These are phyloP conservation scores for Dasysyrphus tricinctus DNA, from an alignment of 2,888 invertebrate species.

Conservation along the genomic window DNA sequence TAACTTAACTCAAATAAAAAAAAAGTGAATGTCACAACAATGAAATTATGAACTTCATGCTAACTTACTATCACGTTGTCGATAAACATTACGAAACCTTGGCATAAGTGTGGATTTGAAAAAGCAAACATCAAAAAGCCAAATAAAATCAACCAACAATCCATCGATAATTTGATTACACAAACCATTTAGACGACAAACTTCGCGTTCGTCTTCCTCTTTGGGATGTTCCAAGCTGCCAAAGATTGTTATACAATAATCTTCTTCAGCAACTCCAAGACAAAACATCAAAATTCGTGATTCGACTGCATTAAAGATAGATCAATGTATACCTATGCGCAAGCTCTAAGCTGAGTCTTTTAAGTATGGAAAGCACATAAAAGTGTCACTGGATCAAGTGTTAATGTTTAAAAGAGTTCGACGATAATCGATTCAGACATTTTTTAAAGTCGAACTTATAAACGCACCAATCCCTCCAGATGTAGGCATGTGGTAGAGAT, in stretches of 20 bases:
- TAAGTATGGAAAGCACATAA: slow-evolving; percentile 70
- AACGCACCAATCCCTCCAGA: slow-evolving; percentile 8
- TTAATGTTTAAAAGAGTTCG: slow-evolving; percentile 54
- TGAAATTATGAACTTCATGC: slow-evolving; percentile 61
- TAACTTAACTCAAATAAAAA: background rate
- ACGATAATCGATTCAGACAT: slow-evolving; percentile 47
- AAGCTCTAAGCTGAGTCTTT: background rate
- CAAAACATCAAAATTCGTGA: slow-evolving; percentile 52
- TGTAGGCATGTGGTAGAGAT: slow-evolving; percentile 7
- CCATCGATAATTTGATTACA: slow-evolving; percentile 34
- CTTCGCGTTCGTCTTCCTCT: slow-evolving; percentile 44
- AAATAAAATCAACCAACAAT: slow-evolving; percentile 21
- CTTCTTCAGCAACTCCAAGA: slow-evolving; percentile 5
- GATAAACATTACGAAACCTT: slow-evolving; percentile 53
- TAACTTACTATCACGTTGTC: slow-evolving; percentile 22
- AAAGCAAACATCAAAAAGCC: slow-evolving; percentile 53
- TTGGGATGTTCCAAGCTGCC: slow-evolving; percentile 42
- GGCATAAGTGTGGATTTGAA: slow-evolving; percentile 34
- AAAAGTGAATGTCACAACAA: slow-evolving; percentile 55
- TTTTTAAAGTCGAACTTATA: slow-evolving; percentile 14
- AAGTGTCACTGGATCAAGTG: slow-evolving; percentile 75
- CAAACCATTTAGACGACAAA: slow-evolving; percentile 48
- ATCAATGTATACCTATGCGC: background rate
- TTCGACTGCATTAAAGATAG: slow-evolving; percentile 37
- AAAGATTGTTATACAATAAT: slow-evolving; percentile 58